Conservation (phyloP, 2,888 invertebrate species). For the Lissonota sp. region DNA sequence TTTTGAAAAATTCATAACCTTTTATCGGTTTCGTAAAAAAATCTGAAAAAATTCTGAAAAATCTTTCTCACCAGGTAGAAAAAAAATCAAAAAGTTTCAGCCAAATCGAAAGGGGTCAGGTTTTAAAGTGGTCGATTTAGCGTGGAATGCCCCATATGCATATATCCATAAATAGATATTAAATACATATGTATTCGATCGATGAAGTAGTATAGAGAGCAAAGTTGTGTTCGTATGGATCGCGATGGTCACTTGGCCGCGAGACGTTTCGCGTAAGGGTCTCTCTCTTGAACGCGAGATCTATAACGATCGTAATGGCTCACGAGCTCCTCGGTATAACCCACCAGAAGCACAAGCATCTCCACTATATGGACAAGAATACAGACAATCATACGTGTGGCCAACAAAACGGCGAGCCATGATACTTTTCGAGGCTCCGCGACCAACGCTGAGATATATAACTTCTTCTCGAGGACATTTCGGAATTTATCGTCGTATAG, state of each 20-base stretch:
- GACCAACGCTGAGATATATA: constrained; percentile 5
- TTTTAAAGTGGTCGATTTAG: too few species aligned
- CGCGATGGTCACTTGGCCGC: constrained; percentile 57
- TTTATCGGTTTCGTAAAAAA: too few species aligned
- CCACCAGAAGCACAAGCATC: constrained; percentile 41
- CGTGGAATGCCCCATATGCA: too few species aligned
- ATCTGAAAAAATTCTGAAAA: too few species aligned
- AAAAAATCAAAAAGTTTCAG: too few species aligned
- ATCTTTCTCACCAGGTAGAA: too few species aligned
- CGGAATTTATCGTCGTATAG: background rate
- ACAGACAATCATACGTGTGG: constrained; percentile 6
- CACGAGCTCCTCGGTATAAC: constrained; percentile 60
- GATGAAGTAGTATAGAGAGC: constrained; percentile 23
- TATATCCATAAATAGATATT: too few species aligned
- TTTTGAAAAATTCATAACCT: too few species aligned
- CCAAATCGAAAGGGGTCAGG: too few species aligned
- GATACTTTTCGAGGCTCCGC: constrained; percentile 50
- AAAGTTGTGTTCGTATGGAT: constrained; percentile 67
- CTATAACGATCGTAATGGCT: constrained; percentile 78
- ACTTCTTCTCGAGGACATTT: constrained; percentile 43
- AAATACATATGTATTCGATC: background rate
- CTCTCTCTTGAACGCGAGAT: constrained; percentile 70
- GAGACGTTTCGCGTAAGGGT: constrained; percentile 76
- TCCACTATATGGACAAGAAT: constrained; percentile 10
- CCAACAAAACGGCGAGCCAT: constrained; percentile 18